phyloP scores from a whole-genome alignment of 2,888 invertebrate species.

The Drosophila eohydei region DNA sequence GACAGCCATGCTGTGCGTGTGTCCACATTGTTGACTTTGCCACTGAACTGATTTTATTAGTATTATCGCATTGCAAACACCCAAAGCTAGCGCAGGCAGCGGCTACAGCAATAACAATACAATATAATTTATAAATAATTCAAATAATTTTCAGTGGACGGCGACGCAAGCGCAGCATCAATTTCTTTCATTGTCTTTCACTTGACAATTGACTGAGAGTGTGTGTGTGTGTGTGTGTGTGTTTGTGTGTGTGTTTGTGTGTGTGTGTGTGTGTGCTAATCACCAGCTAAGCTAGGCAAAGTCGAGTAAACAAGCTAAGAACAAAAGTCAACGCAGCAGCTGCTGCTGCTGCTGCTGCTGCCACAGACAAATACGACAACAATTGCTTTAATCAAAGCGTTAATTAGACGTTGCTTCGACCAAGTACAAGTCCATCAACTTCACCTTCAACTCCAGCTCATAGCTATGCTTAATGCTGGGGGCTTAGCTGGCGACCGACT shows the following conservation, averaged over 20 bases:
- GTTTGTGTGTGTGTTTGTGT: conserved; percentile 9
- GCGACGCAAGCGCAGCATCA: conserved; percentile 38
- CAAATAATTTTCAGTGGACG: conserved; percentile 39
- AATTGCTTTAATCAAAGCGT: conserved; percentile 8
- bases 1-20: not conserved
- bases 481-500: conserved; percentile 11
- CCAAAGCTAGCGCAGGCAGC: not conserved
- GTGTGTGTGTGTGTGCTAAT: conserved; percentile 48
- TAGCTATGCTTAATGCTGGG: conserved; percentile 8
- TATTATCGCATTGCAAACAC: conserved; percentile 41
- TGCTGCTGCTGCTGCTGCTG: conserved; percentile 13
- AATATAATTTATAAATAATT: conserved; percentile 58
- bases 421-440: conserved; percentile 1
- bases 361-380: conserved; percentile 17
- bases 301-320: conserved; percentile 46
- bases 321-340: conserved; percentile 40
- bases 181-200: conserved; percentile 36
- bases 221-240: conserved; percentile 17
- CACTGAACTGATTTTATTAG: conserved; percentile 60
- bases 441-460: conserved; percentile 15
- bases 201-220: conserved; percentile 3
- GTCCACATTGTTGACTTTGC: conserved; percentile 58
- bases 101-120: conserved; percentile 24
- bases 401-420: conserved; percentile 6
- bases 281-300: conserved; percentile 42